Base-by-base conservation (phyloP, 2,797 vertebrate genomes). In the Lemur catta region DNA sequence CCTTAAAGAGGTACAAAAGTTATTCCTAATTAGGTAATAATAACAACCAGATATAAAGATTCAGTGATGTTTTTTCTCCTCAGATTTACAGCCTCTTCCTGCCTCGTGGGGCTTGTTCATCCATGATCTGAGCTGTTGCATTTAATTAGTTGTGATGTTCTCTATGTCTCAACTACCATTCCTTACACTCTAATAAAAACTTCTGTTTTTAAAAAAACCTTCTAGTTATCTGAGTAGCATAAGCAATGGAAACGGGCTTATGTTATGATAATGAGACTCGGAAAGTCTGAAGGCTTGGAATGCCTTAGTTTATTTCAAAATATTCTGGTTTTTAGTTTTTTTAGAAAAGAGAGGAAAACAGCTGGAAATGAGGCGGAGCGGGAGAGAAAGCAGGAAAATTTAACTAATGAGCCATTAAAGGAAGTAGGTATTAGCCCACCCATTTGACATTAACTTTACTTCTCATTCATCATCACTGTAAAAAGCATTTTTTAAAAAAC, bases 401-500 rank as follows among this genome's bases (percentile, higher is more conserved):
- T 98, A 95, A 95, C 5, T 96, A 95, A 97, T 88, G 82, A 55
- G 20, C 96, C 97, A 61, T 93, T 93, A 95, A 97, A 96, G 72
- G 59, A 92, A 43, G 94, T 84, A 33, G 15, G 79, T 63, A 35
- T 38, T 95, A 81, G 22, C 20, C 94, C 71, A 88, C 50, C 80
- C 52, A 15, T 46, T 57, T 95, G 82, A 94, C 71, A 65, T 94
- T 97, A 61, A 94, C 76, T 84, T 88, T 30, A 79, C 74, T 50
- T 96, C 89, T 95, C 69, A 91, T 88, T 92, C 80, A 82, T 96
- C 93, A 72, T 92, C 63, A 12, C 63, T 48, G 30, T 92, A 90
- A 94, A 94, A 93, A 80, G 81, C 67, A 1, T 95, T 97, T 97
- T 75, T 97, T 97, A 96, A 98, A 97, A 95, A 95, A 43, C 67